Percentiles rank a stretch among this genome's conserved stretches.
These are phyloP conservation scores for Gymnorhina tibicen DNA, from an alignment of 2,113 vertebrate species.

Conservation along the genomic window DNA sequence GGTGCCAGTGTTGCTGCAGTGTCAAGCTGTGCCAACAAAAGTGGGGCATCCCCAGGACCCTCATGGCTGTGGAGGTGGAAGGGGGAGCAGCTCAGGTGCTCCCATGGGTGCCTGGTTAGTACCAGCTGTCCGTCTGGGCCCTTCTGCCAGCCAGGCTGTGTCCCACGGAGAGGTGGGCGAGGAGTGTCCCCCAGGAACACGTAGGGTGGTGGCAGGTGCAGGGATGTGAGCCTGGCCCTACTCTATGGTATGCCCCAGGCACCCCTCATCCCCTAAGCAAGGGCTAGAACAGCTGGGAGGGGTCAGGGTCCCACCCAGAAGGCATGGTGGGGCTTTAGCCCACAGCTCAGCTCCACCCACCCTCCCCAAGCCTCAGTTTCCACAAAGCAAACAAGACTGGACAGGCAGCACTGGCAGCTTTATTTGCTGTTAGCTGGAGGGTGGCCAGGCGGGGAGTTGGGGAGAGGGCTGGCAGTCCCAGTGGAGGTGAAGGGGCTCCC, in stretches of 20 bases:
- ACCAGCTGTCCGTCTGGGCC: rapidly evolving
- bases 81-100: not conserved
- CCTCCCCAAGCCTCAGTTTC: not conserved
- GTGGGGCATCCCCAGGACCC: not conserved
- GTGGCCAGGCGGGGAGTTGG: rapidly evolving
- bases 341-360: not conserved
- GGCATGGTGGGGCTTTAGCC: not conserved
- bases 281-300: not conserved
- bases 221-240: not conserved
- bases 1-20: not conserved
- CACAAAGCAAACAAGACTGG: not conserved
- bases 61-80: not conserved
- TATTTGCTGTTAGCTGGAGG: not conserved
- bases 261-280: no score
- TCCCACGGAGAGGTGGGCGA: not conserved
- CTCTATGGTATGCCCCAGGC: no score
- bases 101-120: not conserved
- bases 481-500: not conserved
- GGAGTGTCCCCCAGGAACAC: not conserved
- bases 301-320: not conserved
- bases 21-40: not conserved
- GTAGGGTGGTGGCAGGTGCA: not conserved
- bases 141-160: not conserved
- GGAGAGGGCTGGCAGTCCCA: not conserved
- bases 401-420: not conserved